These are phyloP conservation scores for Parasteatoda tepidariorum DNA, from an alignment of 1,140 invertebrate species.

Conservation along the genomic window DNA sequence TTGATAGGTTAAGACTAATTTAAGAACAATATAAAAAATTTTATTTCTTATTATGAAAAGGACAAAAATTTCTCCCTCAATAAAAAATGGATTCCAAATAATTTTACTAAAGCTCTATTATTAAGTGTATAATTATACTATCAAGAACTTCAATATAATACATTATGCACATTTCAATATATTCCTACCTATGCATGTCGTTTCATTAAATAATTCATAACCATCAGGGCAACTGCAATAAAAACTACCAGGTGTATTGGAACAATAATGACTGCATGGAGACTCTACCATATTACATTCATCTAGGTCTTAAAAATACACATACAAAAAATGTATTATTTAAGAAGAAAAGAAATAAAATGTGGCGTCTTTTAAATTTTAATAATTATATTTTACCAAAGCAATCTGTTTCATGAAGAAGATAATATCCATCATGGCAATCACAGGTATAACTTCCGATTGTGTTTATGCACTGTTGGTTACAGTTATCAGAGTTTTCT, in stretches of 20 bases:
- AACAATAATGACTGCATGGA: slow-evolving; percentile 45
- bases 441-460: slow-evolving; percentile 86
- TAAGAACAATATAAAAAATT: no score
- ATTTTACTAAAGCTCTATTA: no score
- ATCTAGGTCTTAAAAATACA: slow-evolving; percentile 51
- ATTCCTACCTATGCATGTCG: slow-evolving; percentile 27
- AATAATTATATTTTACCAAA: no score
- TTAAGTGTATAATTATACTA: no score
- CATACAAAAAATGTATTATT: not conserved
- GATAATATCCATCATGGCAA: slow-evolving; percentile 79
- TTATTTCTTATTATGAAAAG: no score
- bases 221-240: slow-evolving; percentile 36
- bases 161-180: no score
- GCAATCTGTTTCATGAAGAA: slow-evolving; percentile 52
- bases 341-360: no score
- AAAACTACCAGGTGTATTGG: slow-evolving; percentile 39
- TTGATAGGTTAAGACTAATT: no score
- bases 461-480: slow-evolving; percentile 86
- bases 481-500: slow-evolving; percentile 64
- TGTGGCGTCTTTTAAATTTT: no score
- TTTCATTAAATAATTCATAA: slow-evolving; percentile 21
- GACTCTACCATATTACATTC: slow-evolving; percentile 40
- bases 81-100: no score
- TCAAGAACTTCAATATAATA: no score
- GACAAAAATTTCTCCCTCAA: no score